Percentiles rank a stretch among this genome's conserved stretches.
phyloP scores from a whole-genome alignment of 2,888 invertebrate species.

The Vesta saturnalis region DNA sequence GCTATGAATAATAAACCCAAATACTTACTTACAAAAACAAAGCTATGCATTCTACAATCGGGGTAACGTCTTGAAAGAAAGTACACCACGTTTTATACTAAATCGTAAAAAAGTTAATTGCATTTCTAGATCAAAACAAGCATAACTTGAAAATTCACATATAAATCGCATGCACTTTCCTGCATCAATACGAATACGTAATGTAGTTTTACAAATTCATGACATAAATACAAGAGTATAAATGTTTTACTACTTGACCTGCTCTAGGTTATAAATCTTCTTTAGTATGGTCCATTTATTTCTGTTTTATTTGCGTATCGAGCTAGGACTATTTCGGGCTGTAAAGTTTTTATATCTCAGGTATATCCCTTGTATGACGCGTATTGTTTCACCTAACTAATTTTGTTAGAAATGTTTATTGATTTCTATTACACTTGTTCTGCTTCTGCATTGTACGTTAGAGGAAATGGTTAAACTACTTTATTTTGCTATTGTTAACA shows the following conservation, averaged over 20 bases:
- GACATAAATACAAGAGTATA: conserved; percentile 34
- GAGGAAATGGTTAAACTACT: too few species aligned
- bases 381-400: conserved; percentile 19
- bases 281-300: conserved; percentile 53
- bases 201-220: conserved; percentile 35
- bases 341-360: conserved; percentile 38
- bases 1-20: too few species aligned
- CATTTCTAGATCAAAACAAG: too few species aligned
- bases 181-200: conserved; percentile 16
- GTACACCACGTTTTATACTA: too few species aligned
- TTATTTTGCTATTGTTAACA: too few species aligned
- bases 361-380: conserved; percentile 12
- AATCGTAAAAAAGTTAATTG: too few species aligned
- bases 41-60: too few species aligned
- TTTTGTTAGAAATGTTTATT: conserved; percentile 8
- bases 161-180: conserved; percentile 20
- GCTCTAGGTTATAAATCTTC: conserved; percentile 50
- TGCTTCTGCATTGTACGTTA: too few species aligned
- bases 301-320: conserved; percentile 53
- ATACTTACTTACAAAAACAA: too few species aligned
- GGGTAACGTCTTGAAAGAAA: too few species aligned
- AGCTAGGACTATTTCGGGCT: conserved; percentile 35
- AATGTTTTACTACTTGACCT: conserved; percentile 49
- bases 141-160: too few species aligned
- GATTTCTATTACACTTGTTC: too few species aligned